Conservation (phyloP, 2,888 invertebrate species). For the Patella depressa region DNA sequence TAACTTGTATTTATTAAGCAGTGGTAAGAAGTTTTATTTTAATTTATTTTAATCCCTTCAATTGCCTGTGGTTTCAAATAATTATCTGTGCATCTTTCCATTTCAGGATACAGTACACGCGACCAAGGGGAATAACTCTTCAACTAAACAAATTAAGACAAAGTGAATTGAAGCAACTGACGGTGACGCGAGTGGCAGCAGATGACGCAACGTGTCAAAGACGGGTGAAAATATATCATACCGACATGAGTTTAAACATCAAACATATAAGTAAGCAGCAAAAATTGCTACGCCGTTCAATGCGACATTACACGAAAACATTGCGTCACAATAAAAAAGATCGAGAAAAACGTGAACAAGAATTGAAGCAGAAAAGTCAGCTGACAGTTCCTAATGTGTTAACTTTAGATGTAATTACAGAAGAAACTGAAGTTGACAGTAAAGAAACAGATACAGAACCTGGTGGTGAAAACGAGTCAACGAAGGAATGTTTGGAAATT, state of each 20-base stretch:
- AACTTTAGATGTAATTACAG: background rate
- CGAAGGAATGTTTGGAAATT: background rate
- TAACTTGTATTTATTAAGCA: too few relatives aligned
- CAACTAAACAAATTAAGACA: background rate
- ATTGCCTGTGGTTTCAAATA: too few relatives aligned
- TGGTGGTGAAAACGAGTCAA: background rate
- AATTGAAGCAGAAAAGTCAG: background rate
- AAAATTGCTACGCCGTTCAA: background rate
- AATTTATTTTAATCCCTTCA: too few relatives aligned
- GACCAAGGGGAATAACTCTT: too few relatives aligned
- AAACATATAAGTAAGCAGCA: background rate
- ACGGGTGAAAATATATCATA: background rate
- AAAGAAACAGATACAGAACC: background rate
- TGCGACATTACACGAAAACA: background rate
- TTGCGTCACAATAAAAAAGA: slow-evolving; percentile 2
- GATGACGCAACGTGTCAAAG: background rate
- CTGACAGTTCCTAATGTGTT: background rate
- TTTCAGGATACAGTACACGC: too few relatives aligned
- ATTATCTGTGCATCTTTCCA: too few relatives aligned
- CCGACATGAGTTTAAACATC: background rate
- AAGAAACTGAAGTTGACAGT: background rate
- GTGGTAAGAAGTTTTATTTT: too few relatives aligned
- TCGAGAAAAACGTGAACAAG: background rate
- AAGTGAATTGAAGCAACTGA: background rate
- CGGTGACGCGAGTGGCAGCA: background rate